Evolutionary conservation across 2,113 vertebrate genomes (phyloP).

Genomic region (Damaliscus lunatus): DNA sequence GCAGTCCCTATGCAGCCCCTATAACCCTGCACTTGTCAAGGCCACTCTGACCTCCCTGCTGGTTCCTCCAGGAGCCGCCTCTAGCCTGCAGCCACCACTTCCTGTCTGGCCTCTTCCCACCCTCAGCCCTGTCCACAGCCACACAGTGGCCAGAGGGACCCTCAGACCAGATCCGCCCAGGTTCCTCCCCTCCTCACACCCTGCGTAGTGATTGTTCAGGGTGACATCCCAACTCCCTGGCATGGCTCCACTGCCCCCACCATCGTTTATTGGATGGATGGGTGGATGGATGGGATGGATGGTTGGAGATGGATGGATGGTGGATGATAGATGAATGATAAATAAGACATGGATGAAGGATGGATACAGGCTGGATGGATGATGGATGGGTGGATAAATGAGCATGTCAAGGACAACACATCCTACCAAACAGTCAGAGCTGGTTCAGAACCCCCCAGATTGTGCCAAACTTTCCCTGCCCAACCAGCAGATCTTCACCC

Average conservation of each 20-base stretch:
- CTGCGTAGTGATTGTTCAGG: not conserved
- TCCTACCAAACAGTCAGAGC: not conserved
- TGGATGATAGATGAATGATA: not conserved
- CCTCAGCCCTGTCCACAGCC: not conserved
- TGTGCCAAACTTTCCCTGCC: not conserved
- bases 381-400: not conserved
- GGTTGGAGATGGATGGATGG: not conserved
- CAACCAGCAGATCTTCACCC: not conserved
- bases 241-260: not conserved
- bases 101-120: not conserved
- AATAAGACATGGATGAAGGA: not conserved
- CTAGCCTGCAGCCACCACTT: not conserved
- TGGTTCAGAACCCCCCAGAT: not conserved
- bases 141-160: not conserved
- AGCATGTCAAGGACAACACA: not conserved
- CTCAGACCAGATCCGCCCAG: not conserved
- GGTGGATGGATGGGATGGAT: not conserved
- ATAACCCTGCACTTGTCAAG: not conserved
- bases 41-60: no score
- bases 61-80: not conserved
- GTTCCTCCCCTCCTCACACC: not conserved
- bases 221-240: not conserved
- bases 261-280: not conserved
- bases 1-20: not conserved
- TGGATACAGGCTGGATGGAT: not conserved